A percentile compares a stretch with the other conserved stretches of the same genome.
Conservation (phyloP, 2,113 vertebrate species). For the Cnemophilus loriae region DNA sequence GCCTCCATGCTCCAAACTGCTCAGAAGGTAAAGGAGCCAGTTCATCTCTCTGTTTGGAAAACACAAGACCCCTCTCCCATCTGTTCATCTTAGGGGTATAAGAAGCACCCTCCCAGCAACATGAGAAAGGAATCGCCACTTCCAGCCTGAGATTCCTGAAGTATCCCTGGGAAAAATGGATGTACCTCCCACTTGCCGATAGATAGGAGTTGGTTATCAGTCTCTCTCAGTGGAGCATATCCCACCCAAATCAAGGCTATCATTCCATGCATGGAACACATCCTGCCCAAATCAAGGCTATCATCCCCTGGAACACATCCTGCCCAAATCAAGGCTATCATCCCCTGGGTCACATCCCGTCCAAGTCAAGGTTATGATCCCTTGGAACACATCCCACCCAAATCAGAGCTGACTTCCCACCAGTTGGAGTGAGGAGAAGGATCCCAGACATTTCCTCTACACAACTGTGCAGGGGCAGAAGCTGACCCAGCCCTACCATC, state of each 20-base stretch:
- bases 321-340: background rate
- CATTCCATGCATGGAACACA: background rate
- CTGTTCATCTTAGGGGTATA: background rate
- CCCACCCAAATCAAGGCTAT: background rate
- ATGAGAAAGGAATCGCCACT: background rate
- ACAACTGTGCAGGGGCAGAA: background rate
- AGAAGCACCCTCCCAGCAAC: background rate
- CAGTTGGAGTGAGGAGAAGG: background rate
- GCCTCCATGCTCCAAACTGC: rapidly evolving
- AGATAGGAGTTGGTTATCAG: rapidly evolving
- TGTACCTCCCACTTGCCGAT: rapidly evolving
- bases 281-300: background rate
- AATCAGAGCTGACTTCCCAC: background rate
- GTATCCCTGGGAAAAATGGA: background rate
- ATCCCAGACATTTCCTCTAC: background rate
- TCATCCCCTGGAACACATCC: background rate
- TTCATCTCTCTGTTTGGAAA: background rate
- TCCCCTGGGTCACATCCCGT: background rate
- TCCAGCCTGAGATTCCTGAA: background rate
- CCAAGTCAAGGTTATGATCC: background rate
- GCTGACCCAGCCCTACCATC: too few species aligned
- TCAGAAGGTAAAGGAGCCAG: background rate
- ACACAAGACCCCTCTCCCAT: background rate
- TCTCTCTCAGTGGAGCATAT: rapidly evolving
- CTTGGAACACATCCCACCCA: background rate